phyloP scores from a whole-genome alignment of 2,113 vertebrate species.

The Eretmochelys imbricata region DNA sequence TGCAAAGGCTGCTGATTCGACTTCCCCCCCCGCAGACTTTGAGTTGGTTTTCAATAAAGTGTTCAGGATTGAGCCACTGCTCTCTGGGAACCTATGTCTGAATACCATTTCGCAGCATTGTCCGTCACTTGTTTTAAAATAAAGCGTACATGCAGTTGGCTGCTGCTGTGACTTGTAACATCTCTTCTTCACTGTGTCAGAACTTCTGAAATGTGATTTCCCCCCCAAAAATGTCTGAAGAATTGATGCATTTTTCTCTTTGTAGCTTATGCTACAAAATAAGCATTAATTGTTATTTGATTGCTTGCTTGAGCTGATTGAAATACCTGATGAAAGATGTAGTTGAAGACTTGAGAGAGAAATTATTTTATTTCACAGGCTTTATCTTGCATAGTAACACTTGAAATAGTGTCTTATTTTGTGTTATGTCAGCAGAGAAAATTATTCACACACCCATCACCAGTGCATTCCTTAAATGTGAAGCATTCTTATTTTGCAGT shows the following conservation, averaged over 20 bases:
- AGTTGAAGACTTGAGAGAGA: neutral
- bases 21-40: neutral
- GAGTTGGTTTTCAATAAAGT: neutral
- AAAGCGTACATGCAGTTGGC: neutral
- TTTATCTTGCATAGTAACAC: neutral
- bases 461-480: accelerated
- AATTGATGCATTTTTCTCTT: neutral
- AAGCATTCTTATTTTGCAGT: neutral
- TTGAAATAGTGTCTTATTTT: neutral
- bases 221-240: accelerated
- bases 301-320: neutral
- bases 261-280: neutral
- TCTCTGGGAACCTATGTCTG: neutral
- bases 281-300: neutral
- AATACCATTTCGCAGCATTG: neutral
- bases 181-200: neutral
- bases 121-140: neutral
- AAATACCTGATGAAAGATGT: neutral
- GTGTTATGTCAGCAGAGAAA: neutral
- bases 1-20: neutral
- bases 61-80: neutral
- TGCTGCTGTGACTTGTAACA: neutral
- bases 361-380: neutral
- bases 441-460: neutral
- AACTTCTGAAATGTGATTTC: too few species aligned